Evolutionary conservation across 1,140 invertebrate genomes (phyloP).

Genomic region (Batillaria attramentaria): DNA sequence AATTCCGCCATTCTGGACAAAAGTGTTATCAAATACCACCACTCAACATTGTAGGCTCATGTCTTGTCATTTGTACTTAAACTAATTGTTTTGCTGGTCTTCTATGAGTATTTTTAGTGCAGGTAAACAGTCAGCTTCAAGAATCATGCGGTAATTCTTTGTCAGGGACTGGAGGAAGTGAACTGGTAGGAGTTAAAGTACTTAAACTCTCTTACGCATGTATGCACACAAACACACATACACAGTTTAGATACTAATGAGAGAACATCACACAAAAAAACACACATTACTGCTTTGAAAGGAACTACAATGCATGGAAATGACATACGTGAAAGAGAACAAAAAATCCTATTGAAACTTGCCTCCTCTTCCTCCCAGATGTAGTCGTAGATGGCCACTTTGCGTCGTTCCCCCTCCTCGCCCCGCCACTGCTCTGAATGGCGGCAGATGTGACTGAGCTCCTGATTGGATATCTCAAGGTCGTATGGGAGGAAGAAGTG

Average conservation of each 20-base stretch:
- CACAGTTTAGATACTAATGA: not conserved
- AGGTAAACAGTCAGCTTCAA: too few species aligned
- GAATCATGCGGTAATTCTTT: too few species aligned
- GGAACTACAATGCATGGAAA: not conserved
- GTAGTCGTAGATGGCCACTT: constrained; percentile 69
- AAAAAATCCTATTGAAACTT: constrained; percentile 21
- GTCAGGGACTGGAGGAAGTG: too few species aligned
- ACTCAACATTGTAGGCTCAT: too few species aligned
- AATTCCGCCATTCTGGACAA: too few species aligned
- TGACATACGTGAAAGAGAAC: not conserved
- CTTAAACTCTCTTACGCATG: too few species aligned
- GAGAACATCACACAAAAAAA: not conserved
- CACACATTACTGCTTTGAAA: not conserved
- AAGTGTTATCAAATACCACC: too few species aligned
- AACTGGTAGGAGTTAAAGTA: too few species aligned
- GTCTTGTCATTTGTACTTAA: too few species aligned
- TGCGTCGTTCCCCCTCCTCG: constrained; percentile 67
- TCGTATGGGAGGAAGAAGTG: constrained; percentile 69
- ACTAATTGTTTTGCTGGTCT: too few species aligned
- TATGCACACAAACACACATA: too few species aligned
- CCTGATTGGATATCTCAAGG: constrained; percentile 68
- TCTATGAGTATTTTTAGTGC: too few species aligned
- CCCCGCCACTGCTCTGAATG: constrained; percentile 68
- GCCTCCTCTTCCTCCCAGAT: constrained; percentile 70
- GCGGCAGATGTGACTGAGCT: constrained; percentile 62